A percentile compares a stretch with the other conserved stretches of the same genome.
Conservation (phyloP, 2,797 vertebrate species). For the Rhinella marina region DNA sequence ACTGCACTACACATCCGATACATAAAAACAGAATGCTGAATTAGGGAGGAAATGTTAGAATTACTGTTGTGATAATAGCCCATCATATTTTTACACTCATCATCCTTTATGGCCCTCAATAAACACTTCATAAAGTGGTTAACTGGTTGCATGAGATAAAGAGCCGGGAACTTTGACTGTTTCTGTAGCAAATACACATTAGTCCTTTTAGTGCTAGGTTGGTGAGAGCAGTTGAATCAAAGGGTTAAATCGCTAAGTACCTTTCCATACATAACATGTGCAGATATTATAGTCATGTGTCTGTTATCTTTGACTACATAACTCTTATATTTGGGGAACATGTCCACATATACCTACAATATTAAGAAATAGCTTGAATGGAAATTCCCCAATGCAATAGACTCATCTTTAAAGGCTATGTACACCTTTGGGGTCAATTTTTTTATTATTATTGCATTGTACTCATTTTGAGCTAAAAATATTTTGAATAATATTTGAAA, state of each 20-base stretch:
- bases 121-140: conserved; percentile 62
- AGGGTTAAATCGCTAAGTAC: conserved; percentile 4
- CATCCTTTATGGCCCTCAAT: conserved; percentile 59
- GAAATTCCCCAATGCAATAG: too few relatives aligned
- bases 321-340: too few relatives aligned
- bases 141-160: conserved; percentile 55
- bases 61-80: conserved; percentile 62
- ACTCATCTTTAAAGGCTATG: too few relatives aligned
- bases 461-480: too few relatives aligned
- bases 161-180: conserved; percentile 21
- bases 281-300: not conserved
- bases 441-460: too few relatives aligned
- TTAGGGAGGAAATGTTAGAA: conserved; percentile 61
- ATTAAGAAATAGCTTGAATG: too few relatives aligned
- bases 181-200: conserved; percentile 30
- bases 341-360: too few relatives aligned
- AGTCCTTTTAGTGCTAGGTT: not conserved
- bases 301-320: not conserved
- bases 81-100: conserved; percentile 61
- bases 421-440: too few relatives aligned
- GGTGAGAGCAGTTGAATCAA: not conserved
- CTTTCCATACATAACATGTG: not conserved
- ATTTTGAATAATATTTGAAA: too few relatives aligned
- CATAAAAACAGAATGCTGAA: conserved; percentile 61
- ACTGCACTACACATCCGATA: conserved; percentile 58